Evolutionary conservation across 2,888 invertebrate genomes (phyloP).

Genomic region (Neocrepidodera transversa): DNA sequence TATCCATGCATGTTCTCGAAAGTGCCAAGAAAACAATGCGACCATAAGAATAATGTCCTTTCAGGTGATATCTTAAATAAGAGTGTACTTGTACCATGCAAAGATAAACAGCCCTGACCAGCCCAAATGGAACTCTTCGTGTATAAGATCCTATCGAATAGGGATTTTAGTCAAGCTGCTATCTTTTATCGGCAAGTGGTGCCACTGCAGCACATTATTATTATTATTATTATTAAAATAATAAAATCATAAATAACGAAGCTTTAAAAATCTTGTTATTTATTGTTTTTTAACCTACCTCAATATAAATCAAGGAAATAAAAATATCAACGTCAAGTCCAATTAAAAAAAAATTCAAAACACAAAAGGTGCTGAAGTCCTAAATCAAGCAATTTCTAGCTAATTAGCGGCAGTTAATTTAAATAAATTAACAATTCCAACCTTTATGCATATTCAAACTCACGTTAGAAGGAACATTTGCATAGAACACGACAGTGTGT

Average conservation of each 20-base stretch:
- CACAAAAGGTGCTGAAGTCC: conserved; percentile 46
- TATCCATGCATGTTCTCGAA: conserved; percentile 31
- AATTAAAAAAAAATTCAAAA: conserved; percentile 31
- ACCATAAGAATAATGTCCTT: conserved; percentile 48
- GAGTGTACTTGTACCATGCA: conserved; percentile 42
- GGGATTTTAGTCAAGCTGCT: conserved; percentile 49
- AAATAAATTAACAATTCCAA: conserved; percentile 47
- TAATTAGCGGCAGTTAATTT: conserved; percentile 46
- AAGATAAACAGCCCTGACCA: conserved; percentile 47
- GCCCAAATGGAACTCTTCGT: conserved; percentile 51
- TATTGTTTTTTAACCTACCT: too few species aligned
- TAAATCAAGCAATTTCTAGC: conserved; percentile 44
- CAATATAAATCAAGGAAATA: background rate
- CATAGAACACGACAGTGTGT: conserved; percentile 22
- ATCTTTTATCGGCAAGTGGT: conserved; percentile 54
- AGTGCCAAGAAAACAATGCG: conserved; percentile 35
- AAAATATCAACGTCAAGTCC: conserved; percentile 14
- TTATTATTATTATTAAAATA: too few species aligned
- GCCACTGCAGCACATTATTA: conserved; percentile 39
- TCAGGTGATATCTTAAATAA: conserved; percentile 53
- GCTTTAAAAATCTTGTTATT: background rate
- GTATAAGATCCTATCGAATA: conserved; percentile 49
- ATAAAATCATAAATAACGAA: background rate
- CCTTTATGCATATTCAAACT: conserved; percentile 49
- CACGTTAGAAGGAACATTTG: conserved; percentile 46